Percentiles rank a stretch among this genome's conserved stretches.
These are phyloP conservation scores for Gastrophryne carolinensis DNA, from an alignment of 2,797 vertebrate species.

Conservation along the genomic window DNA sequence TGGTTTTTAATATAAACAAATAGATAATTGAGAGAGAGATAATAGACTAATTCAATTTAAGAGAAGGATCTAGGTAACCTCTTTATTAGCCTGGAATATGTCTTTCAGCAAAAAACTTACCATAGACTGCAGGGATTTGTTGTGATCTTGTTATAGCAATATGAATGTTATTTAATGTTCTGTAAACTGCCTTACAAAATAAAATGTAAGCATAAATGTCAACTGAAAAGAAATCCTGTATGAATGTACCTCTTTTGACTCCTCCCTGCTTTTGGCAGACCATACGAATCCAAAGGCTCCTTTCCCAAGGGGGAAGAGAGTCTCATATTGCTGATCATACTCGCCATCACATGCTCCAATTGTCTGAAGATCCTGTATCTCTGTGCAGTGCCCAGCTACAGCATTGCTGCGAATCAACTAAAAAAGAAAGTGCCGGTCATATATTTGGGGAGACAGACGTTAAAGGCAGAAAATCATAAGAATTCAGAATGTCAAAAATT, in stretches of 20 bases:
- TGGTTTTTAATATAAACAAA: too few species aligned
- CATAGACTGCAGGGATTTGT: too few species aligned
- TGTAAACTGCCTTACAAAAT: neutral
- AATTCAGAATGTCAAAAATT: too few species aligned
- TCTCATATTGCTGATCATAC: slow-evolving; percentile 81
- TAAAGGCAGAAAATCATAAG: too few species aligned
- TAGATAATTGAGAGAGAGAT: too few species aligned
- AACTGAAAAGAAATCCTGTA: neutral
- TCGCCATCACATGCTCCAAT: slow-evolving; percentile 83
- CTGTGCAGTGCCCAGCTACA: slow-evolving; percentile 62
- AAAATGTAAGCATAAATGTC: neutral
- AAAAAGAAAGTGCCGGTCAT: neutral
- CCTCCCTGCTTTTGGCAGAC: slow-evolving; percentile 73
- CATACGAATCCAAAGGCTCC: slow-evolving; percentile 94
- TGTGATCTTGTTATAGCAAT: neutral
- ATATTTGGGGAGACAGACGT: too few species aligned
- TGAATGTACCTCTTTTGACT: slow-evolving; percentile 76
- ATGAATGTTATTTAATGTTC: neutral
- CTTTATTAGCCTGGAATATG: too few species aligned
- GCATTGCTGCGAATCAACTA: slow-evolving; percentile 51
- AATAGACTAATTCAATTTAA: too few species aligned
- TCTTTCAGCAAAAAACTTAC: too few species aligned
- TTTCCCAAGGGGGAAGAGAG: slow-evolving; percentile 80
- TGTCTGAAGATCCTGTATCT: slow-evolving; percentile 78
- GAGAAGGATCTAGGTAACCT: too few species aligned